Evolutionary conservation across 2,113 vertebrate genomes (phyloP).

Genomic region (Bettongia penicillata): DNA sequence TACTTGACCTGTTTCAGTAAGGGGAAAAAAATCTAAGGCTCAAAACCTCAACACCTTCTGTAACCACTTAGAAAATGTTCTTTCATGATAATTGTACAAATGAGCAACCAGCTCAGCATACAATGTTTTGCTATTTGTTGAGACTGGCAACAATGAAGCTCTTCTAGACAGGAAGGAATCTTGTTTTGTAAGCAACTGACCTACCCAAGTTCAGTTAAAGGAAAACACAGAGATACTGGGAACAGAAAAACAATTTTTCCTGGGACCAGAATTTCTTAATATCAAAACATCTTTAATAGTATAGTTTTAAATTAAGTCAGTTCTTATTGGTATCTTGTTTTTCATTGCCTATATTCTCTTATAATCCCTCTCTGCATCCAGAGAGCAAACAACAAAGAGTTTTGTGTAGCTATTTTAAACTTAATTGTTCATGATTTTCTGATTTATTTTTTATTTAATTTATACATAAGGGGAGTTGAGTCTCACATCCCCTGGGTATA

Average conservation of each 20-base stretch:
- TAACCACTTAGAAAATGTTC: constrained; percentile 56
- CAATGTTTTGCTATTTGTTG: constrained; percentile 67
- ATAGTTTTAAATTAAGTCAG: background rate
- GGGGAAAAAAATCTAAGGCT: background rate
- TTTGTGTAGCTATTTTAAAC: background rate
- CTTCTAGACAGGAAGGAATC: constrained; percentile 75
- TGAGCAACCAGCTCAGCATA: constrained; percentile 63
- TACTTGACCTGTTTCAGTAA: background rate
- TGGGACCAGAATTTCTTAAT: constrained; percentile 51
- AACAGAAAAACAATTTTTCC: constrained; percentile 71
- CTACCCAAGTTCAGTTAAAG: constrained; percentile 62
- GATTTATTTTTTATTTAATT: background rate
- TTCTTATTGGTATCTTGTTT: constrained; percentile 58
- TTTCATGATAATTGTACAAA: constrained; percentile 45
- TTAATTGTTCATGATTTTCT: background rate
- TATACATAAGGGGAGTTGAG: background rate
- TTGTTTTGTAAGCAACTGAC: constrained; percentile 69
- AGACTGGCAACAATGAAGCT: constrained; percentile 66
- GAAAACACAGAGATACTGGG: constrained; percentile 80
- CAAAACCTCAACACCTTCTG: background rate
- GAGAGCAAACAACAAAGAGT: background rate
- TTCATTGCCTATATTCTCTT: background rate
- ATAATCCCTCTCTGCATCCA: background rate
- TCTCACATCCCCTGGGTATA: background rate
- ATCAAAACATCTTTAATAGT: constrained; percentile 4